Conservation (phyloP, 2,888 invertebrate genomes). For the Mesorhabditis sp. region DNA sequence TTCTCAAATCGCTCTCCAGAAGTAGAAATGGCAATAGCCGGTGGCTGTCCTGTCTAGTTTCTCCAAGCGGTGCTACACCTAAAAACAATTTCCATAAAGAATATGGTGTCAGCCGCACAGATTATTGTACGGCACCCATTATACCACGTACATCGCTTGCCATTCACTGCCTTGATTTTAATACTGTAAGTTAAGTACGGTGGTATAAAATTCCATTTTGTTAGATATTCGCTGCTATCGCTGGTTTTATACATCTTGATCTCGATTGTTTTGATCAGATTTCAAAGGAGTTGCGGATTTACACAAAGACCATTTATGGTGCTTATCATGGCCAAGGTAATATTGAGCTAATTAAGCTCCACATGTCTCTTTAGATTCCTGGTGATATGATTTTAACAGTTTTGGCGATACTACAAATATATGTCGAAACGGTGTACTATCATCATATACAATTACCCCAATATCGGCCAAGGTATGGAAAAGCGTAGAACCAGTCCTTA, state of each 20-base stretch:
- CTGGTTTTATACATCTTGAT: background rate
- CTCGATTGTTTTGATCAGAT: background rate
- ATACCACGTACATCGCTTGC: background rate
- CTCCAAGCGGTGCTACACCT: too few relatives aligned
- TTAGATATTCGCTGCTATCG: background rate
- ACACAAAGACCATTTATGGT: background rate
- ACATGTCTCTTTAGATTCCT: background rate
- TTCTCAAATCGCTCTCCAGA: too few relatives aligned
- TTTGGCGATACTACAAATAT: background rate
- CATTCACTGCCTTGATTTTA: background rate
- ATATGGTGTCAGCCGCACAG: background rate
- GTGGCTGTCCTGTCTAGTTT: too few relatives aligned
- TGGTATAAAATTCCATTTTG: background rate
- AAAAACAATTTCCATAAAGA: too few relatives aligned
- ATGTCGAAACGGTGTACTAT: background rate
- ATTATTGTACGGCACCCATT: background rate
- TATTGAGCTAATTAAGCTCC: background rate
- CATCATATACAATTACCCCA: slow-evolving; percentile 4
- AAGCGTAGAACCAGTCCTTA: too few relatives aligned
- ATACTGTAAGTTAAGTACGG: background rate
- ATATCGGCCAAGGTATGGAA: background rate
- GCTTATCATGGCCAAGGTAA: background rate
- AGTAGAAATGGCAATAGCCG: too few relatives aligned
- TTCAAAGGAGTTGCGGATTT: background rate
- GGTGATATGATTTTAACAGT: background rate